These are phyloP conservation scores for Tursiops truncatus DNA, from an alignment of 2,113 vertebrate genomes.

Conservation along the genomic window DNA sequence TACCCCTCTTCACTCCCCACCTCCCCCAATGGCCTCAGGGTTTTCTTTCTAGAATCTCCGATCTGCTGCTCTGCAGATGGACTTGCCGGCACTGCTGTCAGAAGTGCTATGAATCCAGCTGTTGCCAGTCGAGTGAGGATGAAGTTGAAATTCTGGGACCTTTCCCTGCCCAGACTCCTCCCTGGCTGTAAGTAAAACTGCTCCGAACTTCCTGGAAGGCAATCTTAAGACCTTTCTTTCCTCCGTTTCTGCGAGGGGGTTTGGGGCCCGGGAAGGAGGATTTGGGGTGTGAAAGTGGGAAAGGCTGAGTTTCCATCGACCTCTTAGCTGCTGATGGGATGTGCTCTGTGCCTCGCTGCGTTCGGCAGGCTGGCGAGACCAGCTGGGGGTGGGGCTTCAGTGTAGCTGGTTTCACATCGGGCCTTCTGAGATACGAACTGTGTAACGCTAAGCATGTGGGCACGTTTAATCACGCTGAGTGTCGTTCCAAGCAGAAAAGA, in stretches of 20 bases:
- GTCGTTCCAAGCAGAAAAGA: neutral
- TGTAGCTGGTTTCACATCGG: neutral
- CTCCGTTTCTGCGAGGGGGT: neutral
- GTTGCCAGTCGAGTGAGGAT: slow-evolving; percentile 90
- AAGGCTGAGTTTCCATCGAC: neutral
- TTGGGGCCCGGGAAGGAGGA: neutral
- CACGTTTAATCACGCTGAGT: neutral
- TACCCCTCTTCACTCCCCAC: neutral
- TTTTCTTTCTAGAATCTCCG: slow-evolving; percentile 90
- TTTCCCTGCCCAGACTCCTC: slow-evolving; percentile 92
- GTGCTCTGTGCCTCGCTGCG: neutral
- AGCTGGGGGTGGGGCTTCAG: neutral
- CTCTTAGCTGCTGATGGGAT: neutral
- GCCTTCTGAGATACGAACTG: neutral
- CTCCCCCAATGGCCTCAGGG: slow-evolving; percentile 84
- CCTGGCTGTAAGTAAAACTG: slow-evolving; percentile 91
- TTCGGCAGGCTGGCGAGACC: neutral
- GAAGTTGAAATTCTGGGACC: slow-evolving; percentile 95
- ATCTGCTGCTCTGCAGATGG: slow-evolving; percentile 91
- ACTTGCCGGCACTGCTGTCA: slow-evolving; percentile 90
- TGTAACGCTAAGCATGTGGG: neutral
- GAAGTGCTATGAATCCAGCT: slow-evolving; percentile 91
- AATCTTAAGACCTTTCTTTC: neutral
- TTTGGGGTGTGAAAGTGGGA: neutral
- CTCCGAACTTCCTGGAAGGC: neutral